A percentile compares a stretch with the other conserved stretches of the same genome.
These are phyloP conservation scores for Pristis pectinata DNA, from an alignment of 2,797 vertebrate genomes.

Conservation along the genomic window DNA sequence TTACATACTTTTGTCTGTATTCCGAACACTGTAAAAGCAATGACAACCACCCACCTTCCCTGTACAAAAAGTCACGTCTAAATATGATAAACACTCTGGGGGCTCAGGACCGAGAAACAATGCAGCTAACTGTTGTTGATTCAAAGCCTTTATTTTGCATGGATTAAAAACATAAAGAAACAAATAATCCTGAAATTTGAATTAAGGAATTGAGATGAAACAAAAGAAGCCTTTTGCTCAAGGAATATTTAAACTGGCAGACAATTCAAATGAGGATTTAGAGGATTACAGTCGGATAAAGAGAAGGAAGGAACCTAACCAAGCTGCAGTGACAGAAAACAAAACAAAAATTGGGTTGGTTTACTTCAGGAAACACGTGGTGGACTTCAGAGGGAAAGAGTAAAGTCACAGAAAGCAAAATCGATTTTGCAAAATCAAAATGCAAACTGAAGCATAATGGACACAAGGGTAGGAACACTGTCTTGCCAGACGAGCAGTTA, in stretches of 20 bases:
- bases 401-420: not conserved
- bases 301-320: not conserved
- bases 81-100: not conserved
- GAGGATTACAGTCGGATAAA: not conserved
- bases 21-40: no score
- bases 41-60: not conserved
- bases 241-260: not conserved
- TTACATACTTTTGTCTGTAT: no score
- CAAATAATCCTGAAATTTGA: not conserved
- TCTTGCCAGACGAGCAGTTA: not conserved
- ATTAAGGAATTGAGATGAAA: not conserved
- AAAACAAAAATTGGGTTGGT: not conserved
- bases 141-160: not conserved
- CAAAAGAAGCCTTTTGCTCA: not conserved
- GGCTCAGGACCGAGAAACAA: not conserved
- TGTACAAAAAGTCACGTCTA: no score
- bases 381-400: not conserved
- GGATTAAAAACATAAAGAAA: not conserved
- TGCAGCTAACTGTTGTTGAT: not conserved
- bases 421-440: constrained; percentile 1
- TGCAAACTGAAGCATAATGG: not conserved
- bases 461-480: not conserved
- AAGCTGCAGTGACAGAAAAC: not conserved
- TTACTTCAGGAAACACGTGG: not conserved
- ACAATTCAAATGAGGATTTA: not conserved